A percentile compares a stretch with the other conserved stretches of the same genome.
Conservation (phyloP, 1,140 invertebrate species). For the Hyles vespertilio region DNA sequence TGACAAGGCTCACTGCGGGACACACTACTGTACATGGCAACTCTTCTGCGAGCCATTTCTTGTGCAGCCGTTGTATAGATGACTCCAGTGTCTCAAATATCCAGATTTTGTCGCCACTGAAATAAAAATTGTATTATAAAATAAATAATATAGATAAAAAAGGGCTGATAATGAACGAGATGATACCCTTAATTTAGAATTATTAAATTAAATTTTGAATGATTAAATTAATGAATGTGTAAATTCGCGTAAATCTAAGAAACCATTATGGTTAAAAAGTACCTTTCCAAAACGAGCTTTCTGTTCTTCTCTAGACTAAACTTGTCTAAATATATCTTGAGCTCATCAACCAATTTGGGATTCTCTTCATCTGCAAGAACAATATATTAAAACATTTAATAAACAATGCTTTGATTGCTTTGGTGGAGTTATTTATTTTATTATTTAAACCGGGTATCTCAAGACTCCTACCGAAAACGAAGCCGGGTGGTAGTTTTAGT, state of each 20-base stretch:
- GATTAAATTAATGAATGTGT: no score
- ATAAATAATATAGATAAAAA: not conserved
- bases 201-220: no score
- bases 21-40: conserved; percentile 27
- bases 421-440: no score
- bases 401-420: no score
- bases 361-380: conserved; percentile 37
- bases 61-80: conserved; percentile 16
- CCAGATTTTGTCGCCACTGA: conserved; percentile 60
- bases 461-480: no score
- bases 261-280: not conserved
- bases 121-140: conserved; percentile 13
- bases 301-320: conserved; percentile 58
- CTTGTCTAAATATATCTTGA: conserved; percentile 52
- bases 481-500: no score
- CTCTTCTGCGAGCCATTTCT: conserved; percentile 28
- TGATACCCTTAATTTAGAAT: not conserved
- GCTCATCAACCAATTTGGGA: conserved; percentile 42
- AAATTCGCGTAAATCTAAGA: no score
- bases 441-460: no score
- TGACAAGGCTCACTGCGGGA: conserved; percentile 29
- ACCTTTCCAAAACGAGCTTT: conserved; percentile 59
- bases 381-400: conserved; percentile 1
- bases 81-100: conserved; percentile 46
- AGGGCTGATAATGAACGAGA: not conserved